These are phyloP conservation scores for Mustela nigripes DNA, from an alignment of 2,113 vertebrate genomes.

Conservation along the genomic window DNA sequence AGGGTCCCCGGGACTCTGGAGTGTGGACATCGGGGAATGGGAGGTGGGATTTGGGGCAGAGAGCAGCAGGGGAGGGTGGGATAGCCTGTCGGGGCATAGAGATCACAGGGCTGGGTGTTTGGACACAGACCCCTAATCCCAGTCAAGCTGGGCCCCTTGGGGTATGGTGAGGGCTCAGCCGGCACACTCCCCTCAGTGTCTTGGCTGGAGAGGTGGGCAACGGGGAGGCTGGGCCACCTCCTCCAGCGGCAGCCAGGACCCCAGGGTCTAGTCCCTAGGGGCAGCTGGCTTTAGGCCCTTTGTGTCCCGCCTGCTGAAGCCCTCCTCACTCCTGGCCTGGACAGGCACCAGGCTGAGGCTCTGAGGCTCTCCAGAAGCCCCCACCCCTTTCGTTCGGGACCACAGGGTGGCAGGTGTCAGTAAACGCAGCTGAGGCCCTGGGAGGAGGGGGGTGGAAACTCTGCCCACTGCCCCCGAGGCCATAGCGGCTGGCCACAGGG, in stretches of 20 bases:
- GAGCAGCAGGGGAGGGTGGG: too few species aligned
- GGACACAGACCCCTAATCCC: too few species aligned
- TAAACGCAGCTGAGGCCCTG: rapidly evolving
- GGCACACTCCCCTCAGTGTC: not conserved
- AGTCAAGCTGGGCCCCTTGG: not conserved
- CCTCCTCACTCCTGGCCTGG: not conserved
- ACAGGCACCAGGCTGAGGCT: not conserved
- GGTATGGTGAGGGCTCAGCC: rapidly evolving
- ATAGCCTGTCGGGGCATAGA: rapidly evolving
- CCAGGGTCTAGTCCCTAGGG: rapidly evolving
- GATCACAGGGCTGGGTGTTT: too few species aligned
- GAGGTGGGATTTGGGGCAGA: not conserved
- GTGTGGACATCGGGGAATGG: too few species aligned
- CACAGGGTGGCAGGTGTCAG: not conserved
- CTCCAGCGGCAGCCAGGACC: not conserved
- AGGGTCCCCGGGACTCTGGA: not conserved
- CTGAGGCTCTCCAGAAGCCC: not conserved
- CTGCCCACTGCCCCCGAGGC: rapidly evolving
- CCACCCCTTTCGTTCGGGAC: rapidly evolving
- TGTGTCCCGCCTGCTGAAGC: rapidly evolving
- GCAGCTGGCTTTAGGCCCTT: rapidly evolving
- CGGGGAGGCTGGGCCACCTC: not conserved
- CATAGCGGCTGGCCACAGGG: not conserved
- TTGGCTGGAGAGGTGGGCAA: rapidly evolving
- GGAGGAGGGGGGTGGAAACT: rapidly evolving